Conservation (phyloP, 2,888 invertebrate genomes). For the Hirtodrosophila duncani region DNA sequence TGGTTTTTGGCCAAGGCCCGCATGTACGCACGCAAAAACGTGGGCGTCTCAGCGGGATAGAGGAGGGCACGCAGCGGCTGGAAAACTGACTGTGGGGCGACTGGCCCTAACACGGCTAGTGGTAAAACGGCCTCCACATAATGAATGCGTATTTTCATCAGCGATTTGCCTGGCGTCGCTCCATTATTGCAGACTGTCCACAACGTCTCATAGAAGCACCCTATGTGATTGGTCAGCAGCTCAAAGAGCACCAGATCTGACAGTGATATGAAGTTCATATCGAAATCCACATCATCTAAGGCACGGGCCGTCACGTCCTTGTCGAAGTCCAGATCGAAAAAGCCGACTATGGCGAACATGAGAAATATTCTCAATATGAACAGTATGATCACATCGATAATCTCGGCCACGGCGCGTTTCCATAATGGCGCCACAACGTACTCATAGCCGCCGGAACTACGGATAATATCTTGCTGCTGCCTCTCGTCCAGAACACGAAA, state of each 20-base stretch:
- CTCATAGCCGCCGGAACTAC: slow-evolving; percentile 81
- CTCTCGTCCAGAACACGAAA: no score
- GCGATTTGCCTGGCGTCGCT: slow-evolving; percentile 92
- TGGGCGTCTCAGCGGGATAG: no score
- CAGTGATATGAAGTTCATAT: slow-evolving; percentile 76
- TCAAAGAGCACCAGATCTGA: slow-evolving; percentile 90
- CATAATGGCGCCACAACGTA: slow-evolving; percentile 90
- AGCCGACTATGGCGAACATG: no score
- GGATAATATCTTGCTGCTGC: no score
- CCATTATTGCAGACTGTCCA: slow-evolving; percentile 78
- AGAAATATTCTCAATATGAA: no score
- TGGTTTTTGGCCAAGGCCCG: slow-evolving; percentile 91
- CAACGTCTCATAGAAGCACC: slow-evolving; percentile 88
- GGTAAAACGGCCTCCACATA: slow-evolving; percentile 85
- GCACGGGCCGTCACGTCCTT: slow-evolving; percentile 87
- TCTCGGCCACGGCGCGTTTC: slow-evolving; percentile 90
- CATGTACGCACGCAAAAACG: slow-evolving; percentile 83
- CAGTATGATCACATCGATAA: no score
- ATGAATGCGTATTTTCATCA: slow-evolving; percentile 90
- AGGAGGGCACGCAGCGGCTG: no score
- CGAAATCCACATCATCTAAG: no score
- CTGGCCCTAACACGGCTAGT: slow-evolving; percentile 77
- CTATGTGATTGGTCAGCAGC: slow-evolving; percentile 86
- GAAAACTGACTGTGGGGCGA: no score
- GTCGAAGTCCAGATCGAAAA: no score